These are phyloP conservation scores for Sceloporus undulatus DNA, from an alignment of 2,113 vertebrate genomes.

Conservation along the genomic window DNA sequence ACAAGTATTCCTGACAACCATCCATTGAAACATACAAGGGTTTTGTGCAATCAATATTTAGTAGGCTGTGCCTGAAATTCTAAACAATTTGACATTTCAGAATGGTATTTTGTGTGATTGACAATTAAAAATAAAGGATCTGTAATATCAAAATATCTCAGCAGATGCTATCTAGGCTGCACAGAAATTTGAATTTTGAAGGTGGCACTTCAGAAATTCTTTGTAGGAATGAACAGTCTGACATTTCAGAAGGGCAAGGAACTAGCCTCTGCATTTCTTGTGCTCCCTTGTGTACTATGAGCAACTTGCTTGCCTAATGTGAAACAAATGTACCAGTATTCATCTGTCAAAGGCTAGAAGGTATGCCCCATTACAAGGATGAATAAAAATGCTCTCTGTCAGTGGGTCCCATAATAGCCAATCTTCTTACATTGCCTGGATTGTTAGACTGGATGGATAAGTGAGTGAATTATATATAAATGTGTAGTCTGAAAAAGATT, in stretches of 20 bases:
- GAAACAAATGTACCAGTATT: slow-evolving; percentile 34
- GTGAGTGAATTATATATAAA: slow-evolving; percentile 32
- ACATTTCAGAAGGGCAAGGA: slow-evolving; percentile 1
- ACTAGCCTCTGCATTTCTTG: neutral
- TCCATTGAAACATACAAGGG: neutral
- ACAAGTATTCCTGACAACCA: neutral
- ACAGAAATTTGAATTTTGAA: slow-evolving; percentile 1
- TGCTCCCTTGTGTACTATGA: slow-evolving; percentile 2
- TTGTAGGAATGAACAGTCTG: neutral
- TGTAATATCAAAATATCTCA: neutral
- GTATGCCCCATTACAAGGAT: slow-evolving; percentile 29
- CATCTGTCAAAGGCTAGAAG: slow-evolving; percentile 26
- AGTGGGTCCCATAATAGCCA: slow-evolving; percentile 27
- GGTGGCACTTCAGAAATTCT: slow-evolving; percentile 8
- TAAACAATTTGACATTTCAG: slow-evolving; percentile 24
- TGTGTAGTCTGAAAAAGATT: slow-evolving; percentile 26
- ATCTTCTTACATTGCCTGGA: slow-evolving; percentile 21
- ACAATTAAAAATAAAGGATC: slow-evolving; percentile 19
- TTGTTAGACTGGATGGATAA: slow-evolving; percentile 20
- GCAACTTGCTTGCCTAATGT: slow-evolving; percentile 26
- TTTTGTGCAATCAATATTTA: slow-evolving; percentile 10
- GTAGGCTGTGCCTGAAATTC: slow-evolving; percentile 1
- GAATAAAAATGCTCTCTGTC: slow-evolving; percentile 25
- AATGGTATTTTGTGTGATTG: neutral
- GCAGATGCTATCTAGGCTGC: neutral